Conservation (phyloP, 2,113 vertebrate genomes). For the Rhipidura dahli region DNA sequence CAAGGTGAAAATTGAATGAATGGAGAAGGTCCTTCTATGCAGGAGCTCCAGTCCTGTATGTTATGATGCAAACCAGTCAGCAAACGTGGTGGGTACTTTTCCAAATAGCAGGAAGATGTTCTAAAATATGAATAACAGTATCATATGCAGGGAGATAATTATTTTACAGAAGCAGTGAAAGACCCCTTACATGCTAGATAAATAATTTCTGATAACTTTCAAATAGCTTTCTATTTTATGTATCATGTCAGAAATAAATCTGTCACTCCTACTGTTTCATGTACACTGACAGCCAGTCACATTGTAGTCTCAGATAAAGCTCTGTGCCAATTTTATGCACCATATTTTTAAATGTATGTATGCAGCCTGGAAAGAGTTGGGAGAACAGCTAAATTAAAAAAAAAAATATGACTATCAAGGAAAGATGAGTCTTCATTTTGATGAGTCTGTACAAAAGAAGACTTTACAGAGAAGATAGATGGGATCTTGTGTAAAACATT, state of each 20-base stretch:
- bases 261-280: not conserved
- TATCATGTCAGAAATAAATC: not conserved
- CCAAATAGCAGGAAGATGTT: not conserved
- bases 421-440: not conserved
- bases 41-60: not conserved
- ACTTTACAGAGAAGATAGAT: not conserved
- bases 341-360: not conserved
- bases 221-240: not conserved
- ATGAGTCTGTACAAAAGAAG: not conserved
- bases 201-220: not conserved
- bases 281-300: not conserved
- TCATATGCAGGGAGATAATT: not conserved
- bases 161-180: not conserved
- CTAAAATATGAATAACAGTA: not conserved
- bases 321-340: not conserved
- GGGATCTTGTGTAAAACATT: not conserved
- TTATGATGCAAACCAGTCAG: not conserved
- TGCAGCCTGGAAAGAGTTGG: not conserved
- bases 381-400: not conserved
- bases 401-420: not conserved
- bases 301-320: not conserved
- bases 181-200: not conserved
- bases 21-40: not conserved
- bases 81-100: not conserved
- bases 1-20: not conserved